Evolutionary conservation across 2,113 vertebrate species (phyloP).

Genomic region (Sceloporus undulatus): DNA sequence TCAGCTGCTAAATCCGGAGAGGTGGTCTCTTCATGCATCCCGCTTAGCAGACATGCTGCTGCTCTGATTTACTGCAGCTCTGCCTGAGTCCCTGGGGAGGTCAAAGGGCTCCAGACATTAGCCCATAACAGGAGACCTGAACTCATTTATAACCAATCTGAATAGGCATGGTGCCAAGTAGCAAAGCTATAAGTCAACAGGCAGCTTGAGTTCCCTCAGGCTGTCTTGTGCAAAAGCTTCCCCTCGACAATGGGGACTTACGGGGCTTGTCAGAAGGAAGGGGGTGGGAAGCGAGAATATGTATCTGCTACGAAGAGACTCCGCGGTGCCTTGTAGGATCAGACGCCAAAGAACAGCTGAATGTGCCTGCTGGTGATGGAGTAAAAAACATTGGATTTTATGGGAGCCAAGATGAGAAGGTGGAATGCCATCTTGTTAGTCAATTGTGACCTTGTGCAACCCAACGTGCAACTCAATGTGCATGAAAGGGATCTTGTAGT

Average conservation of each 20-base stretch:
- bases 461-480: too few relatives aligned
- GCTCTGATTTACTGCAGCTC: conserved; percentile 77
- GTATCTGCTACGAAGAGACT: conserved; percentile 57
- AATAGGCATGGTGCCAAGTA: conserved; percentile 5
- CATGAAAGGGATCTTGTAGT: too few relatives aligned
- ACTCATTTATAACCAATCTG: conserved; percentile 68
- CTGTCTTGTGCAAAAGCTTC: conserved; percentile 42
- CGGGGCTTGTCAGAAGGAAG: conserved; percentile 7
- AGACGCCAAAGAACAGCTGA: conserved; percentile 35
- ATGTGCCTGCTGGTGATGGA: conserved; percentile 4
- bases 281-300: rapidly evolving
- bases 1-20: conserved; percentile 52
- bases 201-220: conserved; percentile 37
- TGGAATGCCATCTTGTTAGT: too few relatives aligned
- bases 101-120: conserved; percentile 76
- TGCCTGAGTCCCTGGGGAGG: conserved; percentile 83
- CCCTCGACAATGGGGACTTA: conserved; percentile 33
- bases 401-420: not conserved
- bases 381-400: conserved; percentile 24
- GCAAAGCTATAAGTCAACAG: conserved; percentile 56
- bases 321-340: not conserved
- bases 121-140: conserved; percentile 69
- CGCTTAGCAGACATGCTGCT: conserved; percentile 43
- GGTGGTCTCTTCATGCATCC: not conserved
- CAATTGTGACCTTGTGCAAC: too few relatives aligned